These are phyloP conservation scores for Drosophila basisetae DNA, from an alignment of 2,888 invertebrate species.

Conservation along the genomic window DNA sequence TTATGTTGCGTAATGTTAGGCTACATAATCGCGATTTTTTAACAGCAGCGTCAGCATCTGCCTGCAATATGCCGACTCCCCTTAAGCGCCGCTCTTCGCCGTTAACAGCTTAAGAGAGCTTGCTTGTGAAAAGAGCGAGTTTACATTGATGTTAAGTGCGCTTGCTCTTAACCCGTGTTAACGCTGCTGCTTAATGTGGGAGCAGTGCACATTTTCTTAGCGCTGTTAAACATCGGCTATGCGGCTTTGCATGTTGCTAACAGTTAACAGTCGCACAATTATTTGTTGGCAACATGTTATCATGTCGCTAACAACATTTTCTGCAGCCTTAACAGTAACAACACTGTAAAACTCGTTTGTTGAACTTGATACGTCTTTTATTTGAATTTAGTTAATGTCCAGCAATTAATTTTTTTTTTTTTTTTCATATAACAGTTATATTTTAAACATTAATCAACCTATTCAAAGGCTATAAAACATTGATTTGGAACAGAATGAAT, in stretches of 20 bases:
- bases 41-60: slow-evolving; percentile 58
- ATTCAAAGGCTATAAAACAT: no score
- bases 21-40: slow-evolving; percentile 73
- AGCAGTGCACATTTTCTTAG: slow-evolving; percentile 22
- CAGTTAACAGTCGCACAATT: slow-evolving; percentile 11
- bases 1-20: slow-evolving; percentile 81
- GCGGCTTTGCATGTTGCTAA: slow-evolving; percentile 14
- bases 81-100: slow-evolving; percentile 31
- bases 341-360: neutral
- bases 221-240: slow-evolving; percentile 17
- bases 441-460: no score
- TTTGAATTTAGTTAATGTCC: neutral
- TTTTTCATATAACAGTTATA: no score
- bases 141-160: neutral
- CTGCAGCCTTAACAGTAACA: neutral
- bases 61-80: slow-evolving; percentile 32
- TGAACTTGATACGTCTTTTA: neutral
- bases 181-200: slow-evolving; percentile 5
- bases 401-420: neutral
- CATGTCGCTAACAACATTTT: slow-evolving; percentile 10
- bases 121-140: neutral
- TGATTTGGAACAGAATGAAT: no score
- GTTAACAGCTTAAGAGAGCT: slow-evolving; percentile 57
- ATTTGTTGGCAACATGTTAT: slow-evolving; percentile 9
- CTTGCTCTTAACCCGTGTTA: slow-evolving; percentile 39